A percentile compares a stretch with the other conserved stretches of the same genome.
These are phyloP conservation scores for Laspeyria flexula DNA, from an alignment of 2,888 invertebrate species.

Conservation along the genomic window DNA sequence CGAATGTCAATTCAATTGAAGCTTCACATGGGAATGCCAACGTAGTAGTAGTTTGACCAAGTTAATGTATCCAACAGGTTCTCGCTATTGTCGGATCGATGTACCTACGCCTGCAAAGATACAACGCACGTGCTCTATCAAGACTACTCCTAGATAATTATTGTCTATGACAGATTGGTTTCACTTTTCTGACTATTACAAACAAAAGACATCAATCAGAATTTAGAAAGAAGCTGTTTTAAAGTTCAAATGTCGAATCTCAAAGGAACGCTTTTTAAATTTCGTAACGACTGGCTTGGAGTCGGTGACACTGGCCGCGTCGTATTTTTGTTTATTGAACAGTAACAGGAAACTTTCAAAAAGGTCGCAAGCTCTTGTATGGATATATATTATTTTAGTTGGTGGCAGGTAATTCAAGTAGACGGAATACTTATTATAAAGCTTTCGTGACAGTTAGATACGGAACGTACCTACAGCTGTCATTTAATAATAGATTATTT, in stretches of 20 bases:
- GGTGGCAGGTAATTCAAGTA: too few species aligned
- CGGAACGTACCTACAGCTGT: too few species aligned
- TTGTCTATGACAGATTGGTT: conserved; percentile 11
- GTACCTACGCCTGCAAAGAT: conserved; percentile 27
- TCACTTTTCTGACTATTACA: conserved; percentile 3
- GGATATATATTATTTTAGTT: background rate
- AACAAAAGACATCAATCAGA: background rate
- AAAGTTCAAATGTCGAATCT: background rate
- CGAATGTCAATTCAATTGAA: background rate
- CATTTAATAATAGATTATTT: too few species aligned
- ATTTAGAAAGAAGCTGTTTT: background rate
- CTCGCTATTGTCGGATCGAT: conserved; percentile 33
- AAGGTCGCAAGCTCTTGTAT: background rate
- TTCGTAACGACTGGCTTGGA: background rate
- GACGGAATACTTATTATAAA: too few species aligned
- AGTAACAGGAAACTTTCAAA: background rate
- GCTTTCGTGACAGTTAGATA: too few species aligned
- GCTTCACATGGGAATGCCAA: conserved; percentile 6
- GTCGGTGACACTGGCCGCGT: background rate
- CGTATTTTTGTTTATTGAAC: background rate
- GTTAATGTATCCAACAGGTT: conserved; percentile 30
- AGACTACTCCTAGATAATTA: conserved; percentile 22
- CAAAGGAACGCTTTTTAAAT: background rate
- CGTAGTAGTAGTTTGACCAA: conserved; percentile 8
- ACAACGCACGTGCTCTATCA: conserved; percentile 27